Conservation (phyloP, 2,113 vertebrate species). For the Kryptolebias marmoratus region DNA sequence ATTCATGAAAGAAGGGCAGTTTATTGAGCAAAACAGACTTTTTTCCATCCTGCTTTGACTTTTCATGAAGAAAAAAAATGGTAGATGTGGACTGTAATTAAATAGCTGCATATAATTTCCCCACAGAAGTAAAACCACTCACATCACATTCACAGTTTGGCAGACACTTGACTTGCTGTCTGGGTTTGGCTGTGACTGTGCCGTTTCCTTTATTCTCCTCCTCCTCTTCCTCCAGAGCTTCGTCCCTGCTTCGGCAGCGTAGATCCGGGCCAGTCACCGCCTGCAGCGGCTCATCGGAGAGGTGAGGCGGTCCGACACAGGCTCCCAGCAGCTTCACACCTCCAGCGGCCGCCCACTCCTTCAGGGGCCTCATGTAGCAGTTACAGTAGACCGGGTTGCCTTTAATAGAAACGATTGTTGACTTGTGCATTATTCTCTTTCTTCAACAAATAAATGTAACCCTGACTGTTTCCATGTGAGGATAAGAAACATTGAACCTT, state of each 20-base stretch:
- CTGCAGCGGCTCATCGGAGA: slow-evolving; percentile 84
- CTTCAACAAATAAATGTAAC: no score
- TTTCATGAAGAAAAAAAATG: no score
- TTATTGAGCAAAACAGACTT: no score
- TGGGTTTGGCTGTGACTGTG: background rate
- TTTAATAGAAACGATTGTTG: slow-evolving; percentile 43
- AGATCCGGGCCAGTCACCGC: slow-evolving; percentile 70
- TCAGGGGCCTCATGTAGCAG: slow-evolving; percentile 87
- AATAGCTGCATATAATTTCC: no score
- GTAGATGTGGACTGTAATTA: no score
- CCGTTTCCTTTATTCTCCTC: background rate
- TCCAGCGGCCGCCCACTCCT: slow-evolving; percentile 76
- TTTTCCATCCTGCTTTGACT: no score
- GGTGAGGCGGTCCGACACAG: slow-evolving; percentile 81
- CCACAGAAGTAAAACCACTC: slow-evolving; percentile 13
- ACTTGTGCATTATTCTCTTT: background rate
- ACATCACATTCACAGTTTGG: slow-evolving; percentile 79
- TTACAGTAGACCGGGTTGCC: slow-evolving; percentile 91
- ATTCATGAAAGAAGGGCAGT: no score
- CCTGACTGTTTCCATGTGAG: background rate
- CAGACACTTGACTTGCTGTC: slow-evolving; percentile 76
- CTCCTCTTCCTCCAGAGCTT: slow-evolving; percentile 47
- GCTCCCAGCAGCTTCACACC: slow-evolving; percentile 78
- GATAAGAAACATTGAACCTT: no score
- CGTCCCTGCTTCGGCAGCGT: slow-evolving; percentile 67